These are phyloP conservation scores for Gorsachius magnificus DNA, from an alignment of 2,797 vertebrate species.

Conservation along the genomic window DNA sequence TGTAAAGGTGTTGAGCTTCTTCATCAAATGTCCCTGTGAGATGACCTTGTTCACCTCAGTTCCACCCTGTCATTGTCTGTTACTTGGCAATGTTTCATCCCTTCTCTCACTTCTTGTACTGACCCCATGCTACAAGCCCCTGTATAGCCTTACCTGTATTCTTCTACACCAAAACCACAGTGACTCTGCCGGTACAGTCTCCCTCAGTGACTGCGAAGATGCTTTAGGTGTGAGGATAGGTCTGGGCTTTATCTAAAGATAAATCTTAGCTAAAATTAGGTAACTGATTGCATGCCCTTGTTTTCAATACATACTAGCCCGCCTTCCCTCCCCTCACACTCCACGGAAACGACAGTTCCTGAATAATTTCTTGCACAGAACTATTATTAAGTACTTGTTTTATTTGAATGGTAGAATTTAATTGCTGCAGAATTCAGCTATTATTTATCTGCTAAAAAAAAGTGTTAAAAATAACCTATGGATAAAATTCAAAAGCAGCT, in stretches of 20 bases:
- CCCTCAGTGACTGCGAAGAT: neutral
- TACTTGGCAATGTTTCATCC: neutral
- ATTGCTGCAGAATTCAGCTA: neutral
- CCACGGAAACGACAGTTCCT: neutral
- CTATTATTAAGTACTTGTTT: neutral
- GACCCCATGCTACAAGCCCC: neutral
- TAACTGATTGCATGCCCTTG: neutral
- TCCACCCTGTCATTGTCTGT: neutral
- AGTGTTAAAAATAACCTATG: neutral
- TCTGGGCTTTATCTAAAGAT: neutral
- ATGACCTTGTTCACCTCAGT: neutral
- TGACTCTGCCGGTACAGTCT: neutral
- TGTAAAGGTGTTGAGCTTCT: constrained; percentile 2
- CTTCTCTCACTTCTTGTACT: neutral
- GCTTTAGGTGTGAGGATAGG: neutral
- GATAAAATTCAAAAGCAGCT: neutral
- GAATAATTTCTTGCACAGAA: neutral
- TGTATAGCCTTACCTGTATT: neutral
- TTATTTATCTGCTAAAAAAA: neutral
- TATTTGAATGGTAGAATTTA: neutral
- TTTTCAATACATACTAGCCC: neutral
- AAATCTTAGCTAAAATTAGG: neutral
- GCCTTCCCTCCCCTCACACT: neutral
- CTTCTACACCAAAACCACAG: neutral
- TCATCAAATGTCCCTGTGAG: neutral